Percentiles rank a stretch among this genome's conserved stretches.
Conservation (phyloP, 2,113 vertebrate genomes). For the Ctenodactylus gundi region DNA sequence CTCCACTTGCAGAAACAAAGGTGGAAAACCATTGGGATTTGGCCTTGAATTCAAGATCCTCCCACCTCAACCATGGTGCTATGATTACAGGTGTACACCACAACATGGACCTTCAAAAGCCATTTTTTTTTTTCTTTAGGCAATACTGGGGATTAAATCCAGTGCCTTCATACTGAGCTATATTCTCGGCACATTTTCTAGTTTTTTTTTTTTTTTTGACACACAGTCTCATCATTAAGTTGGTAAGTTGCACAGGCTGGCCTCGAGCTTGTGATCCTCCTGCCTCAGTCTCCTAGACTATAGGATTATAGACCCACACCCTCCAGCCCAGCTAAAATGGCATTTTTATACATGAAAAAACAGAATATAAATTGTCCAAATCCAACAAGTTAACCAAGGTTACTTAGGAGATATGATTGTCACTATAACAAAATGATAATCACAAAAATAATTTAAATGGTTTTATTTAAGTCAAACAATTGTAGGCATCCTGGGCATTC, state of each 20-base stretch:
- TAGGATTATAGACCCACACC: no score
- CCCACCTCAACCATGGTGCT: background rate
- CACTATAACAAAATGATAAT: slow-evolving; percentile 59
- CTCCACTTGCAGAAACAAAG: background rate
- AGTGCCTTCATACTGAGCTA: no score
- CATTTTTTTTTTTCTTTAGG: no score
- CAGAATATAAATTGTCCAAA: slow-evolving; percentile 19
- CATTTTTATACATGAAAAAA: slow-evolving; percentile 3
- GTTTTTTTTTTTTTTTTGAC: no score
- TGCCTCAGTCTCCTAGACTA: no score
- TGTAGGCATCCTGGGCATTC: slow-evolving; percentile 20
- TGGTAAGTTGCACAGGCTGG: no score
- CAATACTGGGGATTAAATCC: no score
- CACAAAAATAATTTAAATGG: slow-evolving; percentile 62
- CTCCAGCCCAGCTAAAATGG: no score
- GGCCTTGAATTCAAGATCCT: background rate
- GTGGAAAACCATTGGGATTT: slow-evolving; percentile 21
- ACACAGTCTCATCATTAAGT: no score
- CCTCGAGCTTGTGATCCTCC: no score
- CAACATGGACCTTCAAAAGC: background rate
- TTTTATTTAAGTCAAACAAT: slow-evolving; percentile 68
- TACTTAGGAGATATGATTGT: background rate
- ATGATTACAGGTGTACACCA: background rate
- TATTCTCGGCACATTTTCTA: no score
- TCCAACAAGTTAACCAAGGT: slow-evolving; percentile 43